Percentiles rank a stretch among this genome's conserved stretches.
Evolutionary conservation across 1,140 invertebrate species (phyloP).

Genomic region (Drosophila biarmipes): DNA sequence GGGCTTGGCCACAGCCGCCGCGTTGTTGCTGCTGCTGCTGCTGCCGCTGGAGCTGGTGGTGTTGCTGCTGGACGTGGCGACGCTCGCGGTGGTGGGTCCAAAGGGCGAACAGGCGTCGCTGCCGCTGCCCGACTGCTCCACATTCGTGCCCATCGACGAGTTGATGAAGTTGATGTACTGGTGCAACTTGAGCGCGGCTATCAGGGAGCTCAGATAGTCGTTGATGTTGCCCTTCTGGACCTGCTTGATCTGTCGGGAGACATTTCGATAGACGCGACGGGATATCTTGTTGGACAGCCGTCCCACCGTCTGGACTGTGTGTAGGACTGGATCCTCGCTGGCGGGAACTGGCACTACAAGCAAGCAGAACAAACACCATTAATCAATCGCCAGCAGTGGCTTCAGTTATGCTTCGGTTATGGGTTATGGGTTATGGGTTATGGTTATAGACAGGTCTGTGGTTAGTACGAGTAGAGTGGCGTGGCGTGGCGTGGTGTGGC

Average conservation of each 20-base stretch:
- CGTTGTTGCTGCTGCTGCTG: slow-evolving; percentile 7
- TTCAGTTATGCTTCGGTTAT: background rate
- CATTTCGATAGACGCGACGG: slow-evolving; percentile 88
- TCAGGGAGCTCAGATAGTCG: slow-evolving; percentile 87
- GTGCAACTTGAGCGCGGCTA: slow-evolving; percentile 88
- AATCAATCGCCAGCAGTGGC: slow-evolving; percentile 3
- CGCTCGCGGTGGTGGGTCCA: slow-evolving; percentile 12
- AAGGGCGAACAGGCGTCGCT: slow-evolving; percentile 62
- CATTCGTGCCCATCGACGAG: slow-evolving; percentile 82
- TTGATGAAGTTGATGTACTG: slow-evolving; percentile 85
- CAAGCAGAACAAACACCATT: background rate
- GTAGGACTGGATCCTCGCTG: slow-evolving; percentile 88
- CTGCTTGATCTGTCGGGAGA: slow-evolving; percentile 86
- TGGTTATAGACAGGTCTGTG: slow-evolving; percentile 5
- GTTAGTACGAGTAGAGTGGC: background rate
- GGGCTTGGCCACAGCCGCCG: slow-evolving; percentile 6
- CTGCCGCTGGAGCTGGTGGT: slow-evolving; percentile 6
- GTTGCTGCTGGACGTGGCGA: slow-evolving; percentile 25
- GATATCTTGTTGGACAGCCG: slow-evolving; percentile 89
- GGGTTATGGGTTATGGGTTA: too few species aligned
- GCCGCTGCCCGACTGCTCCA: slow-evolving; percentile 64
- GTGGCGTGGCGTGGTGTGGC: too few species aligned
- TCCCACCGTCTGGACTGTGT: slow-evolving; percentile 89
- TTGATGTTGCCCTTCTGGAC: slow-evolving; percentile 87
- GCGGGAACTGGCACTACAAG: slow-evolving; percentile 86